phyloP scores from a whole-genome alignment of 2,797 vertebrate species.

The Psittacula derbiana region DNA sequence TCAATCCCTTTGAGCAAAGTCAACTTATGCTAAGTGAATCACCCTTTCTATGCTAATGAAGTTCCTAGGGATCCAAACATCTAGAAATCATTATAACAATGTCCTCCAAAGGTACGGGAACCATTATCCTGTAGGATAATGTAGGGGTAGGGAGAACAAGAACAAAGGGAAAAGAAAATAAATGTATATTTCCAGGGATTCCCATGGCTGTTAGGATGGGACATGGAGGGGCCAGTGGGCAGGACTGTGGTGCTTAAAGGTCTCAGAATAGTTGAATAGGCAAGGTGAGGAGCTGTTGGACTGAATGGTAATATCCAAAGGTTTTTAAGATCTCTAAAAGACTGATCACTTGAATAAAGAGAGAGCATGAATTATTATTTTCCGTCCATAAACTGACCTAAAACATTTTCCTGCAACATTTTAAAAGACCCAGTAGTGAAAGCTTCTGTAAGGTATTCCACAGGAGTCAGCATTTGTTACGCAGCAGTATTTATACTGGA shows the following conservation, averaged over 20 bases:
- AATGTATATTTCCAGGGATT: not conserved
- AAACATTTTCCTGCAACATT: not conserved
- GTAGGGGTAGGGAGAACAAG: not conserved
- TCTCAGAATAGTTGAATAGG: not conserved
- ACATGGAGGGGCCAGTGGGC: no score
- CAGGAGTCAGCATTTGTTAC: not conserved
- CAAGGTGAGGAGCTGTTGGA: not conserved
- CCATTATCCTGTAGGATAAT: not conserved
- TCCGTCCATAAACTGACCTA: not conserved
- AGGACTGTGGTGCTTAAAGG: not conserved
- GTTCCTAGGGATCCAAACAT: not conserved
- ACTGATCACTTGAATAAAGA: not conserved
- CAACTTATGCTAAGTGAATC: not conserved
- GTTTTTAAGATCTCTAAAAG: not conserved
- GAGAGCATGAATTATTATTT: not conserved
- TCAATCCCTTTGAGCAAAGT: not conserved
- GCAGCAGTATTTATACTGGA: not conserved
- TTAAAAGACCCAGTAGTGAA: not conserved
- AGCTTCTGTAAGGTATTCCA: not conserved
- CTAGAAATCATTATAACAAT: not conserved
- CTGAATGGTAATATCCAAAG: not conserved
- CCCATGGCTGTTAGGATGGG: not conserved
- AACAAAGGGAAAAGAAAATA: not conserved
- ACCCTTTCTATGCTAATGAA: not conserved
- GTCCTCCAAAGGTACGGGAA: not conserved